Conservation (phyloP, 2,797 vertebrate species). For the Crax fasciolata region DNA sequence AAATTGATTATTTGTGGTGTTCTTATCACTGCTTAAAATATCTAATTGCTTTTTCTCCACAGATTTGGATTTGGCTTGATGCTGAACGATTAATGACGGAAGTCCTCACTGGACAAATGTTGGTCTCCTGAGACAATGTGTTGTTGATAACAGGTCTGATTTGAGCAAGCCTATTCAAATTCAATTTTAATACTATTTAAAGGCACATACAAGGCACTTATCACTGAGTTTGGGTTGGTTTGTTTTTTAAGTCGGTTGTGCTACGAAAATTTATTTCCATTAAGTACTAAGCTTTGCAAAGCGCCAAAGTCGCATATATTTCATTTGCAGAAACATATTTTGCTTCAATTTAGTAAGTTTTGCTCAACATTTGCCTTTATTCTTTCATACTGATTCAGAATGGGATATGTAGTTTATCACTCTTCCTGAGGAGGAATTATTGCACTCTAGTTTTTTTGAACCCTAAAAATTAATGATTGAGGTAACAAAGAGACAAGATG, state of each 20-base stretch:
- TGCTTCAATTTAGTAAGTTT: not conserved
- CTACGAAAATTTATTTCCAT: conserved; percentile 13
- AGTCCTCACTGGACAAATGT: conserved; percentile 71
- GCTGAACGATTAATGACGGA: conserved; percentile 74
- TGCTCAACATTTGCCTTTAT: conserved; percentile 24
- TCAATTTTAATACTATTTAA: conserved; percentile 74
- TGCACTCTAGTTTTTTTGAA: conserved; percentile 47
- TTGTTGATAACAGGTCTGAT: conserved; percentile 70
- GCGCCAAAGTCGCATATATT: not conserved
- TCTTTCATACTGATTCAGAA: conserved; percentile 7
- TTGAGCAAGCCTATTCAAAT: conserved; percentile 61
- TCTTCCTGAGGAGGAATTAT: conserved; percentile 29
- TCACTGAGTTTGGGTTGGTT: not conserved
- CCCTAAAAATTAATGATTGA: conserved; percentile 63
- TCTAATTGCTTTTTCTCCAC: conserved; percentile 81
- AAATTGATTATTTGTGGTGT: conserved; percentile 81
- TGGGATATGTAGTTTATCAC: not conserved
- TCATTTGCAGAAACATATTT: conserved; percentile 14
- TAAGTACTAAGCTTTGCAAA: conserved; percentile 11
- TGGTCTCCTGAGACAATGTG: conserved; percentile 65
- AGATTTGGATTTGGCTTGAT: conserved; percentile 76
- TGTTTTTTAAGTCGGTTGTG: not conserved
- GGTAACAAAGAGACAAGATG: conserved; percentile 38
- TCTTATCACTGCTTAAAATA: conserved; percentile 83
- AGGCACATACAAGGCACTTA: not conserved